Conservation (phyloP, 2,797 vertebrate genomes). For the Hipposideros larvatus region DNA sequence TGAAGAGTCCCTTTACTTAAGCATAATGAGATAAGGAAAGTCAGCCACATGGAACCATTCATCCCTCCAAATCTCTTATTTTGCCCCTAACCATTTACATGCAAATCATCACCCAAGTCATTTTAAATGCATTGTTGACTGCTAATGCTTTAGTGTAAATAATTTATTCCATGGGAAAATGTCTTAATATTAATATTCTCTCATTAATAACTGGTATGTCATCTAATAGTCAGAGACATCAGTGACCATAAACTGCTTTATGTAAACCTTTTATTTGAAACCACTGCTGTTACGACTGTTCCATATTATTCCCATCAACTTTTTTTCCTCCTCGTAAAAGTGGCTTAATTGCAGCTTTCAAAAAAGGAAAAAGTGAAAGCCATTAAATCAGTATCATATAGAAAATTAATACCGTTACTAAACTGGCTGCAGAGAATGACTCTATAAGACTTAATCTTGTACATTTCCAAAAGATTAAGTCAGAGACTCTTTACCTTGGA, state of each 20-base stretch:
- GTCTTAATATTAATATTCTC: slow-evolving; percentile 43
- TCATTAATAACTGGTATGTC: slow-evolving; percentile 68
- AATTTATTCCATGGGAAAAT: slow-evolving; percentile 61
- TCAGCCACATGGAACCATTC: slow-evolving; percentile 61
- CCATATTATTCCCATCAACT: slow-evolving; percentile 54
- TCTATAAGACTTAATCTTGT: slow-evolving; percentile 6
- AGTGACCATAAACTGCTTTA: slow-evolving; percentile 69
- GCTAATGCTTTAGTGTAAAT: slow-evolving; percentile 58
- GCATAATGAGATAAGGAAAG: slow-evolving; percentile 55
- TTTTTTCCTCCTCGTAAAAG: slow-evolving; percentile 58
- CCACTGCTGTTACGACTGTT: slow-evolving; percentile 71
- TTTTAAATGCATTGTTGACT: slow-evolving; percentile 61
- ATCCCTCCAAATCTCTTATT: slow-evolving; percentile 36
- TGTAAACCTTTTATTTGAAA: slow-evolving; percentile 48
- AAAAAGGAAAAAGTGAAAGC: slow-evolving; percentile 56
- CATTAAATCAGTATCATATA: slow-evolving; percentile 18
- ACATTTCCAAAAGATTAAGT: slow-evolving; percentile 38
- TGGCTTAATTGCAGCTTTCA: slow-evolving; percentile 55
- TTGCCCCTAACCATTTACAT: slow-evolving; percentile 1
- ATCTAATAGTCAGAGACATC: slow-evolving; percentile 66
- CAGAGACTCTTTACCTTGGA: slow-evolving; percentile 61
- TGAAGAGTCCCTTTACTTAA: slow-evolving; percentile 35
- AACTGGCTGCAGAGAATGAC: slow-evolving; percentile 6
- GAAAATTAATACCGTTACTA: slow-evolving; percentile 21
- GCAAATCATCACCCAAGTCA: slow-evolving; percentile 57